Evolutionary conservation across 1,140 invertebrate species (phyloP).

Genomic region (Leptinotarsa undecemlineata): DNA sequence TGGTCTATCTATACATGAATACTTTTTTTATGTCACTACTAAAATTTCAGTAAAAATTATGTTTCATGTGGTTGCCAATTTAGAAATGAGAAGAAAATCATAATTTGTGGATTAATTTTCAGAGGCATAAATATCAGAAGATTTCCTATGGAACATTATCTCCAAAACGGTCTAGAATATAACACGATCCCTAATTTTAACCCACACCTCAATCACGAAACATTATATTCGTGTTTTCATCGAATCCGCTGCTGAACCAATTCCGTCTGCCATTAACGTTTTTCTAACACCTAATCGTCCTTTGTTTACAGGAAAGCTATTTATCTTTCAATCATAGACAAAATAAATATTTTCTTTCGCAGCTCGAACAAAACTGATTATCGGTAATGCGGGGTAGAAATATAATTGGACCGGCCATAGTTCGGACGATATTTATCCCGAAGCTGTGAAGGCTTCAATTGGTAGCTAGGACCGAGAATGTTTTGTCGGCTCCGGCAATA

Average conservation of each 20-base stretch:
- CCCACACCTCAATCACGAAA: too few relatives aligned
- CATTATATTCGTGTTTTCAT: too few relatives aligned
- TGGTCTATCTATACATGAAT: too few relatives aligned
- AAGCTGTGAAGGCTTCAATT: conserved; percentile 37
- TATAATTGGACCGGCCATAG: conserved; percentile 23
- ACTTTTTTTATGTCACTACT: too few relatives aligned
- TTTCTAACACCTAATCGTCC: conserved; percentile 5
- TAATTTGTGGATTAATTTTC: too few relatives aligned
- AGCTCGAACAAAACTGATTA: conserved; percentile 25
- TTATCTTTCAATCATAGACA: conserved; percentile 26
- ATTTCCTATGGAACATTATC: too few relatives aligned
- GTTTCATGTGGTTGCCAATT: too few relatives aligned
- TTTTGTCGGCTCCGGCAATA: conserved; percentile 51
- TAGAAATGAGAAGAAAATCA: too few relatives aligned
- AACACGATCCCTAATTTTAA: too few relatives aligned
- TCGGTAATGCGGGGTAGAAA: conserved; percentile 25
- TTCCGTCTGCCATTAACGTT: not conserved
- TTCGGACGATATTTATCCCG: conserved; percentile 30
- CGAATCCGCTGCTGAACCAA: not conserved
- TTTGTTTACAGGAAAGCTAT: conserved; percentile 14
- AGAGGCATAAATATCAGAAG: too few relatives aligned
- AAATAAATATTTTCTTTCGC: conserved; percentile 27
- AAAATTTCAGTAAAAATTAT: too few relatives aligned
- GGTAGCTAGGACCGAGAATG: conserved; percentile 46
- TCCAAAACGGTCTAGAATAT: too few relatives aligned